phyloP scores from a whole-genome alignment of 2,888 invertebrate species.

The Synanthedon myopaeformis region DNA sequence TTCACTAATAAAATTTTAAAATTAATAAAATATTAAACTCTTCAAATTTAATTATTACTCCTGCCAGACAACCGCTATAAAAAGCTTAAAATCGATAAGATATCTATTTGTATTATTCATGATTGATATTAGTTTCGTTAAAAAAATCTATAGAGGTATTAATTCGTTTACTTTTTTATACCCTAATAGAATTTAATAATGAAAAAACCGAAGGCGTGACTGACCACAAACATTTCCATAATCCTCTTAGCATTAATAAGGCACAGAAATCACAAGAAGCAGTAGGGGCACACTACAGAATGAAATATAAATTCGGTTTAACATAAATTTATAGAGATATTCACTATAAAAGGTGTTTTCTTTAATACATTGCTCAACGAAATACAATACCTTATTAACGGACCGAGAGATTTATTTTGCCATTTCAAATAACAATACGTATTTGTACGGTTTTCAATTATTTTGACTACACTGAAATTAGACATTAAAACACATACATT shows the following conservation, averaged over 20 bases:
- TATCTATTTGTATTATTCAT: background rate
- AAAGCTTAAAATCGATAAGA: background rate
- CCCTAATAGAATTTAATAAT: slow-evolving; percentile 22
- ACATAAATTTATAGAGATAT: background rate
- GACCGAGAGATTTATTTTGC: no score
- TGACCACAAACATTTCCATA: slow-evolving; percentile 43
- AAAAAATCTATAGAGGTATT: background rate
- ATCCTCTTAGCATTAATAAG: slow-evolving; percentile 41
- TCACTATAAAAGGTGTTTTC: no score
- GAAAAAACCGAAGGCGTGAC: slow-evolving; percentile 33
- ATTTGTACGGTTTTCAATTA: no score
- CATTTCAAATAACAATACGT: no score
- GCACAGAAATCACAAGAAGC: no score
- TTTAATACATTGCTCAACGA: no score
- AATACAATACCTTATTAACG: no score
- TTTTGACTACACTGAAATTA: no score
- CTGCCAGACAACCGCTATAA: background rate
- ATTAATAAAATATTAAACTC: no score
- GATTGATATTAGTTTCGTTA: slow-evolving; percentile 11
- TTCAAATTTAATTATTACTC: no score
- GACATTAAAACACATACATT: no score
- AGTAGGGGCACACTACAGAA: background rate
- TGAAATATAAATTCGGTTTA: background rate
- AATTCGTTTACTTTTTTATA: background rate
- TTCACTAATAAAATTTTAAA: no score